Evolutionary conservation across 2,797 vertebrate genomes (phyloP), one percentile per base, ranked within the genome.

Genomic region (Mycteria americana): DNA sequence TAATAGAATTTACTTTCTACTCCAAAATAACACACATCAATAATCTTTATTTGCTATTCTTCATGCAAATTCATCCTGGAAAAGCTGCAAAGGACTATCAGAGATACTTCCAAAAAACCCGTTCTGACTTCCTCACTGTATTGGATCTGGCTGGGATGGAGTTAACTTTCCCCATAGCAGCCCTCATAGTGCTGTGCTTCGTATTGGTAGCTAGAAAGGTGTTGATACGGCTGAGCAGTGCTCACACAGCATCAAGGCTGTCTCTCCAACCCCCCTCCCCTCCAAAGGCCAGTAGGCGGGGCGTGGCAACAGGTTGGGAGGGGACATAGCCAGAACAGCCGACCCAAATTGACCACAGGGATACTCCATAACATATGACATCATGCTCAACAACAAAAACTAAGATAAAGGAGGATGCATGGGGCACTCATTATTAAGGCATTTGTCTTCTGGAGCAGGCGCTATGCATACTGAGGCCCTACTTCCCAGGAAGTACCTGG

Each of bases 91-190:
- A 76, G 11, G 7, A 25, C 23, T 62, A 19, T n/a, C 7, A 79
- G 33, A 39, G 30, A 39, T 68, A 63, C 3, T 3, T 10, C 11
- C 0, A 1, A 37, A 77, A 53, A 53, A 2, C 11, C 9, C 2
- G 1, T 53, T 85, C 63, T 74, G 43, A 68, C 9, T 68, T 50
- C 31, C 35, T 73, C 65, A 19, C 21, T 41, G 7, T 28, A 31
- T 35, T 41, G 8, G 18, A 37, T 48, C 30, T 35, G 23, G 10
- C 31, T 85, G 62, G 45, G 45, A 43, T 68, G 25, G 31, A 50
- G 25, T 25, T 80, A 35, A 57, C 3, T 37, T 64, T 43, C 30
- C 6, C 31, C 31, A 12, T 6, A 50, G 51, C 33, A 43, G 51
- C 27, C 22, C 18, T 41, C 51, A 27, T 27, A 35, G 43, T 18